Conservation (phyloP, 2,797 vertebrate genomes). For the Anolis apletophallus region DNA sequence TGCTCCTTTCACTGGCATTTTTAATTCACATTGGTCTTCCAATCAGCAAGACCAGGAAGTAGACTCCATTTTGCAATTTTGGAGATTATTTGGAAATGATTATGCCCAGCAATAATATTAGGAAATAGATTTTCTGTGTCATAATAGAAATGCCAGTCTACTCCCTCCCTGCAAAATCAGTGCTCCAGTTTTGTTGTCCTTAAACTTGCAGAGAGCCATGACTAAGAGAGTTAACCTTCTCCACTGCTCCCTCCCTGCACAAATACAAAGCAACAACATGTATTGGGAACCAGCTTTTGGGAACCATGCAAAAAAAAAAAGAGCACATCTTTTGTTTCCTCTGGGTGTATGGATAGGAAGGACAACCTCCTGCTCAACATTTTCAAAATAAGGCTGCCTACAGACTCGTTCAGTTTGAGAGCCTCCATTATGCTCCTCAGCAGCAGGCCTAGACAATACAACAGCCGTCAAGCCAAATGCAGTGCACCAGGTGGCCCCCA, state of each 20-base stretch:
- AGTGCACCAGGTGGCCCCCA: neutral
- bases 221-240: neutral
- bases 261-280: neutral
- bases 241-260: too few species aligned
- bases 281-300: neutral
- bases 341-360: neutral
- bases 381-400: neutral
- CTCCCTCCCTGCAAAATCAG: neutral
- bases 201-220: neutral
- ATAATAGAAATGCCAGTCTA: too few species aligned
- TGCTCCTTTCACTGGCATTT: neutral
- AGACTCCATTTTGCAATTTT: slow-evolving; percentile 71
- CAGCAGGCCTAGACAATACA: neutral
- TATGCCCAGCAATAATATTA: neutral
- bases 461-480: neutral
- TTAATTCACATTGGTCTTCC: slow-evolving; percentile 32
- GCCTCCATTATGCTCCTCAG: neutral
- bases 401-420: neutral
- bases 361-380: neutral
- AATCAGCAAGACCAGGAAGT: neutral
- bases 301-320: neutral
- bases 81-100: slow-evolving; percentile 45
- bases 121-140: neutral
- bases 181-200: neutral
- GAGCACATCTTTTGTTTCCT: neutral